Base-by-base conservation (phyloP, 1,140 invertebrate species). In the Helicoverpa zea region DNA sequence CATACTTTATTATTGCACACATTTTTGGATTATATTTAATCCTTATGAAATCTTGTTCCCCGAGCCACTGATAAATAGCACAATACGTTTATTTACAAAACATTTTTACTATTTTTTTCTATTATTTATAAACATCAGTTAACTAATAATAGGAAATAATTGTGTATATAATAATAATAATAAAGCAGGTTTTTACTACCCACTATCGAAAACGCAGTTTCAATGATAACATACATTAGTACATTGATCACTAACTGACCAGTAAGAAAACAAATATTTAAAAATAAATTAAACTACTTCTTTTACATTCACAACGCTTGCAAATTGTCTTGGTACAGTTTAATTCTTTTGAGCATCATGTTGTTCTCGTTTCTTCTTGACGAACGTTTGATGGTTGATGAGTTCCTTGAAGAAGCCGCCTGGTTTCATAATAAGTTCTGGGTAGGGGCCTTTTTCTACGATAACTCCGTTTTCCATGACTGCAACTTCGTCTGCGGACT, bases 401-500 rank as follows among this genome's bases (percentile, higher is more conserved):
- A 94, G 84, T 83, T 94, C 90, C 59, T 87, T 90, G 80, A 94
- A 94, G 72, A 93, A 89, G 0, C 93, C 93, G 29, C 86, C 84
- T 4, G 88, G 86, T 83, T 92, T 94, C 3, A 88, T 81, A 81
- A 94, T 93, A 2, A 94, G 82, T 58, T 93, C 93, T 0, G 66
- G 81, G 89, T 99, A 99, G 1, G 96, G 96, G 29, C 99, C 99
- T 76, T 96, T 95, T 92, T 99, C 99, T 0, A 97, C 96, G 1
- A 99, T 96, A 54, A 91, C 87, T 0, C 99, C 99, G 59, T 97
- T 95, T 30, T 98, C 96, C 52, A 99, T 92, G 0, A 99, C 99
- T 0, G 98, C 97, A 66, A 99, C 99, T 86, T 97, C 95, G 94
- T 99, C 97, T 0, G 98, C 98, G 88, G 98, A 97, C 87, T 98